A percentile compares a stretch with the other conserved stretches of the same genome.
Evolutionary conservation across 2,797 vertebrate genomes (phyloP).

Genomic region (Sternotherus odoratus): DNA sequence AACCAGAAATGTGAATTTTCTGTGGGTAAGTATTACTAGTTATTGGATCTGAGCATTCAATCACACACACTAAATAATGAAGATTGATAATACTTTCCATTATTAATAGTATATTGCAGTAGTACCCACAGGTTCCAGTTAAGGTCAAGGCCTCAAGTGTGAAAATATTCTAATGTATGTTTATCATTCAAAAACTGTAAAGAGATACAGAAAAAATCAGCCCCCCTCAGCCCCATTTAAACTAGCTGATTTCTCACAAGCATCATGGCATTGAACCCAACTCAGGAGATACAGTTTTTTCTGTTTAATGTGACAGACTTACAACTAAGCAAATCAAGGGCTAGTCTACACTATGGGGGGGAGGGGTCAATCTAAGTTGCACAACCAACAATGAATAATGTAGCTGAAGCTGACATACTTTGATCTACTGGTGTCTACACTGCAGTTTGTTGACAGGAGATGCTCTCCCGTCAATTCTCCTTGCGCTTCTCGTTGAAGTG

Average conservation of each 20-base stretch:
- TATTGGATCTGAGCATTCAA: neutral
- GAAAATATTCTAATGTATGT: fast-evolving
- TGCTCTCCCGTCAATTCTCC: no score
- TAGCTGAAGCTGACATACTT: no score
- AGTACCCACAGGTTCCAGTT: neutral
- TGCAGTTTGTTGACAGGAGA: no score
- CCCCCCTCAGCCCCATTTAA: fast-evolving
- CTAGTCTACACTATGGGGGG: no score
- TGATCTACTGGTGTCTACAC: no score
- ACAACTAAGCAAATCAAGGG: neutral
- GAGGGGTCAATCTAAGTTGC: no score
- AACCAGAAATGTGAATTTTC: neutral
- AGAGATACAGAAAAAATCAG: neutral
- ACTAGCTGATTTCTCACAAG: fast-evolving
- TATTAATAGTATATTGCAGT: neutral
- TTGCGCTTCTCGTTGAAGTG: no score
- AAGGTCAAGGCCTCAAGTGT: neutral
- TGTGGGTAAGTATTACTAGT: neutral
- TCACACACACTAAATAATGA: neutral
- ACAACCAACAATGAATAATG: no score
- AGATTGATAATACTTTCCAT: neutral
- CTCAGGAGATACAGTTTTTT: fast-evolving
- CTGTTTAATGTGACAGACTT: fast-evolving
- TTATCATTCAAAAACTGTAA: neutral
- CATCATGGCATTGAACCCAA: fast-evolving